Percentiles rank a stretch among this genome's conserved stretches.
phyloP scores from a whole-genome alignment of 2,797 vertebrate genomes.

The Macropodus opercularis region DNA sequence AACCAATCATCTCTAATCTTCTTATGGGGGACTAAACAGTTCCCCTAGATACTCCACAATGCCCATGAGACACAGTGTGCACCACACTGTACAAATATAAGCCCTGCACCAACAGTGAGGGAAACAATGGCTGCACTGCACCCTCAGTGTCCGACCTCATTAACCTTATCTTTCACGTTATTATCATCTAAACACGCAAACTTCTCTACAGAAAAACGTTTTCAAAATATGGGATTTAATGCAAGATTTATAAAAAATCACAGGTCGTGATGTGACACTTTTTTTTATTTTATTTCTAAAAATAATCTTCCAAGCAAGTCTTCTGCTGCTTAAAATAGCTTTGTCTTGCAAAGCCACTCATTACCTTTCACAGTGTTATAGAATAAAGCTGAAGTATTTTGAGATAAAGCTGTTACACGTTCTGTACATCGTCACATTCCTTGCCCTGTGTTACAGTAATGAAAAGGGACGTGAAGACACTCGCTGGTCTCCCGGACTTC shows the following conservation, averaged over 20 bases:
- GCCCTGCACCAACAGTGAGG: conserved; percentile 17
- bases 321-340: not conserved
- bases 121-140: conserved; percentile 37
- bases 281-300: not conserved
- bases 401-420: not conserved
- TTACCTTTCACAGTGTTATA: not conserved
- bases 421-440: conserved; percentile 7
- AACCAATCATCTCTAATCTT: conserved; percentile 84
- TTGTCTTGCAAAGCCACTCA: not conserved
- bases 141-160: conserved; percentile 33
- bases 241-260: conserved; percentile 13
- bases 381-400: not conserved
- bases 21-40: conserved; percentile 76
- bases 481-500: conserved; percentile 20
- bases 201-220: conserved; percentile 3
- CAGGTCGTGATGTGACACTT: not conserved
- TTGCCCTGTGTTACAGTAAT: conserved; percentile 16
- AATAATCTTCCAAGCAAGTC: not conserved
- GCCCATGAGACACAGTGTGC: conserved; percentile 51
- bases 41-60: conserved; percentile 62
- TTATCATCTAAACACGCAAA: conserved; percentile 10
- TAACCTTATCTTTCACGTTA: conserved; percentile 28
- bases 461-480: conserved; percentile 20
- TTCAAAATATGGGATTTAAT: not conserved
- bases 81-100: conserved; percentile 37